phyloP scores from a whole-genome alignment of 2,113 vertebrate species.

The Zosterops japonicus region DNA sequence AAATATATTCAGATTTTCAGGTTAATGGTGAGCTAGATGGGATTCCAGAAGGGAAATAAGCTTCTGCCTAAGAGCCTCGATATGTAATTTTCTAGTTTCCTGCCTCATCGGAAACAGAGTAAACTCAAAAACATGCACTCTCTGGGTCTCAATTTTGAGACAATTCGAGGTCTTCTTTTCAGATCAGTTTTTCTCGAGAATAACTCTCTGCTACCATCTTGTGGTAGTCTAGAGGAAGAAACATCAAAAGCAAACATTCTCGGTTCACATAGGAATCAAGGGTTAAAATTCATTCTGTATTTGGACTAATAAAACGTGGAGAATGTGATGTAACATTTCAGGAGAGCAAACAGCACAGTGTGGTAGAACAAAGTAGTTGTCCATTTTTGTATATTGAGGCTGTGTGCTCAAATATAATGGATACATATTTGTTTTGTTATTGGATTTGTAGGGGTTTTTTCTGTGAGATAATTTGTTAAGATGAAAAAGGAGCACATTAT shows the following conservation, averaged over 20 bases:
- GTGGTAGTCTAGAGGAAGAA: not conserved
- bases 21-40: not conserved
- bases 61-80: not conserved
- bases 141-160: not conserved
- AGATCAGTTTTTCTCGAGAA: not conserved
- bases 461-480: not conserved
- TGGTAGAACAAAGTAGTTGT: not conserved
- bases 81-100: not conserved
- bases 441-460: not conserved
- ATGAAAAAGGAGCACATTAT: not conserved
- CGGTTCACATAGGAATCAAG: fast-evolving
- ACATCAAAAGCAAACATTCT: not conserved
- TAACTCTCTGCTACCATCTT: conserved; percentile 18
- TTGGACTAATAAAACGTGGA: not conserved
- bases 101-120: not conserved
- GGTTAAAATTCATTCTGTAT: not conserved
- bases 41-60: not conserved
- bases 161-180: not conserved
- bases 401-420: not conserved
- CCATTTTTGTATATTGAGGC: not conserved
- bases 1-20: not conserved
- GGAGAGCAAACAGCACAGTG: not conserved
- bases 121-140: not conserved
- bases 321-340: not conserved
- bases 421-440: not conserved